A percentile compares a stretch with the other conserved stretches of the same genome.
Evolutionary conservation across 2,797 vertebrate genomes (phyloP).

Genomic region (Epinephelus coioides): DNA sequence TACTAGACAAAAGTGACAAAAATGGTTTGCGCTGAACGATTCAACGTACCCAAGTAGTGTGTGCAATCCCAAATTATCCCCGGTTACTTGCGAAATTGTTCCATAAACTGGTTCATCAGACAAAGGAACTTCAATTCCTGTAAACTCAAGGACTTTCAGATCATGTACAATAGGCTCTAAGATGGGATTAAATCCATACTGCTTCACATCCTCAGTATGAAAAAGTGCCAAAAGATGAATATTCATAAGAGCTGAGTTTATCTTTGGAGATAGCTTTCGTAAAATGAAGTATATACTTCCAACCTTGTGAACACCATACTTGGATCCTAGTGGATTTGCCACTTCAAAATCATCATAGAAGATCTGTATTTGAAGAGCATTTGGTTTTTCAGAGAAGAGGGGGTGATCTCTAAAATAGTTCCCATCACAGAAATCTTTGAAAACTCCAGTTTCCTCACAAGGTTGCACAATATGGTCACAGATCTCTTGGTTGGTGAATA

Average conservation of each 20-base stretch:
- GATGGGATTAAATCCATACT: constrained; percentile 12
- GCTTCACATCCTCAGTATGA: constrained; percentile 16
- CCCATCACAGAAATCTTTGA: constrained; percentile 36
- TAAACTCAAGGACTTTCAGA: too few species aligned
- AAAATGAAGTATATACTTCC: constrained; percentile 25
- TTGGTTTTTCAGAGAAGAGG: constrained; percentile 7
- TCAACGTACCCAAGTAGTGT: not conserved
- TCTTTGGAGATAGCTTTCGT: constrained; percentile 27
- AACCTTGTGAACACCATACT: constrained; percentile 23
- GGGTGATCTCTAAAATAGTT: constrained; percentile 18
- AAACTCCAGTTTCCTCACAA: constrained; percentile 10
- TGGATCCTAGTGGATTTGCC: constrained; percentile 19
- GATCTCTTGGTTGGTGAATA: not conserved
- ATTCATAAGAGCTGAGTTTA: constrained; percentile 40
- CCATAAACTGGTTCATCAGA: not conserved
- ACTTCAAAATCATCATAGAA: constrained; percentile 13
- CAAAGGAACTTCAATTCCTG: constrained; percentile 2
- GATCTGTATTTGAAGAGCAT: constrained; percentile 25
- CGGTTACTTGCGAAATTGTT: constrained; percentile 21
- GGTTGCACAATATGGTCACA: constrained; percentile 17
- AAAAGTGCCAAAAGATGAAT: constrained; percentile 32
- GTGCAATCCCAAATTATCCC: constrained; percentile 25
- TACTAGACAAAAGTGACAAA: constrained; percentile 4
- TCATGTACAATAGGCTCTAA: not conserved
- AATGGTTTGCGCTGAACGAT: constrained; percentile 15